phyloP scores from a whole-genome alignment of 2,113 vertebrate genomes.

The Oriolus oriolus region DNA sequence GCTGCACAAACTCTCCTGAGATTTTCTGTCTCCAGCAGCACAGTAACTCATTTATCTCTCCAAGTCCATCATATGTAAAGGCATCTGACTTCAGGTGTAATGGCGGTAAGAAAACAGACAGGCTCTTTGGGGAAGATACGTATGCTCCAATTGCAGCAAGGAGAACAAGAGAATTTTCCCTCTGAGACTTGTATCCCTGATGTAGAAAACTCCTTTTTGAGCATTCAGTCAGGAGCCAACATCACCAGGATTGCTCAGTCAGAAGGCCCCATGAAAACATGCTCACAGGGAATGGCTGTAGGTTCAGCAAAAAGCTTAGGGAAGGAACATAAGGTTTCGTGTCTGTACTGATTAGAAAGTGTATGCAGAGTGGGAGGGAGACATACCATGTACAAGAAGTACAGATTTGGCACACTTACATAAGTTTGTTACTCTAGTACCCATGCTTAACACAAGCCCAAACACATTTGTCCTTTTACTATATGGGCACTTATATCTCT shows the following conservation, averaged over 20 bases:
- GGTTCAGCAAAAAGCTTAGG: neutral
- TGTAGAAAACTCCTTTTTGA: neutral
- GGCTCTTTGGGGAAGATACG: neutral
- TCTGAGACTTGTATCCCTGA: neutral
- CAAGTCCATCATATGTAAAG: neutral
- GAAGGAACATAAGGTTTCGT: neutral
- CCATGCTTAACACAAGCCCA: neutral
- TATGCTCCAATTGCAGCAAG: neutral
- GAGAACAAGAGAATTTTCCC: neutral
- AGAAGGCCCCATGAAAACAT: neutral
- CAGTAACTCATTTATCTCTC: neutral
- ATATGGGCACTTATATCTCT: neutral
- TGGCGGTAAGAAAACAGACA: neutral
- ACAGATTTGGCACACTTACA: neutral
- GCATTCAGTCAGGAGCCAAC: accelerated
- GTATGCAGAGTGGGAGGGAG: neutral
- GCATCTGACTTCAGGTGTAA: neutral
- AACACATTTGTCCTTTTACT: neutral
- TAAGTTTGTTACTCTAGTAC: neutral
- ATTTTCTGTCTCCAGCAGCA: neutral
- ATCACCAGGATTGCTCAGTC: neutral
- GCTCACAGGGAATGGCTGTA: neutral
- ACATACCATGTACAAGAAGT: neutral
- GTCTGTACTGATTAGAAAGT: neutral
- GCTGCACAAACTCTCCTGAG: neutral